phyloP scores from a whole-genome alignment of 2,797 vertebrate species.

The Antennarius maculatus region DNA sequence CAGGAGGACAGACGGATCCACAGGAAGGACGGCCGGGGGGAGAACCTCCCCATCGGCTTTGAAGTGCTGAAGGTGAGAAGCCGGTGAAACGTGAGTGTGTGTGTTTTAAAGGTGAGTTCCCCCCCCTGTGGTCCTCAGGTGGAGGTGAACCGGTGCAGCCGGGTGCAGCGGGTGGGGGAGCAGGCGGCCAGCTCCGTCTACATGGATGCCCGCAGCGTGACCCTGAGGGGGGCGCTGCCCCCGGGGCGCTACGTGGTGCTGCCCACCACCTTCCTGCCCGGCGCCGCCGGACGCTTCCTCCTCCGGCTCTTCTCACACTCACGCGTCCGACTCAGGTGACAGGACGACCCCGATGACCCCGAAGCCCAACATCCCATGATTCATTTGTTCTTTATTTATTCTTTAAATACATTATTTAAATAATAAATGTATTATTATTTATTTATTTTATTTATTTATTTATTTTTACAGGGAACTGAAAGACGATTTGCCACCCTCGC shows the following conservation, averaged over 20 bases:
- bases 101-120: not conserved
- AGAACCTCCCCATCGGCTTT: slow-evolving; percentile 86
- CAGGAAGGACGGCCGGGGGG: slow-evolving; percentile 80
- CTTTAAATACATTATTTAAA: not conserved
- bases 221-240: slow-evolving; percentile 72
- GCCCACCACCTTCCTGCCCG: slow-evolving; percentile 85
- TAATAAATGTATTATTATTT: too few relatives aligned
- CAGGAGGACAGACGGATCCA: slow-evolving; percentile 84
- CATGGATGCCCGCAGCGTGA: slow-evolving; percentile 86
- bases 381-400: not conserved
- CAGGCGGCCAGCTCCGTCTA: slow-evolving; percentile 85
- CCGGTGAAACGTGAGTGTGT: accelerated
- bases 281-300: slow-evolving; percentile 78
- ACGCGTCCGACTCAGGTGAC: slow-evolving; percentile 76
- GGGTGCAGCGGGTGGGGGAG: slow-evolving; percentile 80
- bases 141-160: slow-evolving; percentile 83
- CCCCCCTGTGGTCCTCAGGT: slow-evolving; percentile 64
- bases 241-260: slow-evolving; percentile 81
- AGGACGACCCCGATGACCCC: too few relatives aligned
- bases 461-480: slow-evolving; percentile 75
- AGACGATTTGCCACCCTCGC: slow-evolving; percentile 74
- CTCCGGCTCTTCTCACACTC: slow-evolving; percentile 82
- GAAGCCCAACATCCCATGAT: too few relatives aligned
- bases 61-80: slow-evolving; percentile 83
- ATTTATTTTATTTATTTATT: not conserved